These are phyloP conservation scores for Caenorhabditis tropicalis DNA, from an alignment of 1,140 invertebrate genomes.

Conservation along the genomic window DNA sequence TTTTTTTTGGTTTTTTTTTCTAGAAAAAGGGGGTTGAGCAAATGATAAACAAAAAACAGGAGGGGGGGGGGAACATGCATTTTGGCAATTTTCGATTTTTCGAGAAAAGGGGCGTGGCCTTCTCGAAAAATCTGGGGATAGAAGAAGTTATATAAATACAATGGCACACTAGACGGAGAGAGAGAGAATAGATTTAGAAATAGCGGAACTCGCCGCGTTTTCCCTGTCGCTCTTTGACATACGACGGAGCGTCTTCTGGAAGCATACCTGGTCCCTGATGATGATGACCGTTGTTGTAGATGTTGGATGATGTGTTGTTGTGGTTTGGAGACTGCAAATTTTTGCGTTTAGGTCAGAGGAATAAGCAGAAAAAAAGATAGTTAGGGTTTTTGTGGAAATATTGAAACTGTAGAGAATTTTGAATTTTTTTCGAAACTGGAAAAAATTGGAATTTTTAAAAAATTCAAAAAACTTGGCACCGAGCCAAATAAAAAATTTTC, in stretches of 20 bases:
- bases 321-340: conserved; percentile 31
- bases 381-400: too few species aligned
- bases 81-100: background rate
- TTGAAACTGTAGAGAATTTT: too few species aligned
- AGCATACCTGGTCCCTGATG: conserved; percentile 62
- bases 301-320: background rate
- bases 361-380: too few species aligned
- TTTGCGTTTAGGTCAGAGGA: background rate
- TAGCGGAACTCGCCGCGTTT: conserved; percentile 95
- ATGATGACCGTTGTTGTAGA: conserved; percentile 47
- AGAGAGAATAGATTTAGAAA: conserved; percentile 76
- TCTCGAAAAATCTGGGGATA: background rate
- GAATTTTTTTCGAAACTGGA: too few species aligned
- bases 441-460: too few species aligned
- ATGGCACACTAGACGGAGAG: conserved; percentile 28
- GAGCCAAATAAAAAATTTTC: too few species aligned
- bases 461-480: too few species aligned
- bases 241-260: conserved; percentile 68
- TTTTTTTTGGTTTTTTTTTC: background rate
- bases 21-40: conserved; percentile 31
- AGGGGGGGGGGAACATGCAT: background rate
- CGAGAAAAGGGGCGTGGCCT: background rate
- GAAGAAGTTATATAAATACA: conserved; percentile 6
- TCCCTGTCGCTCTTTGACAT: conserved; percentile 79
- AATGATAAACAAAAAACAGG: conserved; percentile 42